Evolutionary conservation across 2,113 vertebrate genomes (phyloP), one percentile per base, ranked within the genome.

Genomic region (Proterorhinus semilunaris): DNA sequence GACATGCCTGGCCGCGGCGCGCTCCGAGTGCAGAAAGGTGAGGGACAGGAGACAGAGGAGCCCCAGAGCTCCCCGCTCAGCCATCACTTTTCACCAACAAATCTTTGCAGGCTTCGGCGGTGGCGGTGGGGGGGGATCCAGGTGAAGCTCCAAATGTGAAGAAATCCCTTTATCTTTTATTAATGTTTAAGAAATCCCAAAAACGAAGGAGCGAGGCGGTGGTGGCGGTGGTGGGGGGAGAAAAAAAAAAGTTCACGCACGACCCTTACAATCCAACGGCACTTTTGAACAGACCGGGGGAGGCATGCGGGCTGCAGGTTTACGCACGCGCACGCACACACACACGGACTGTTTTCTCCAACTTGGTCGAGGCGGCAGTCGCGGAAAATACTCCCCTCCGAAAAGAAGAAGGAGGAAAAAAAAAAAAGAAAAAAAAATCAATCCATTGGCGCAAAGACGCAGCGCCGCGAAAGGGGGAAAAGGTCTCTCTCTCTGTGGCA

Each of bases 1-100:
- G 83, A 86, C 89, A 88, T 91, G 91, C 78, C 81, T 91, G 10
- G 90, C 89, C 43, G 81, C 83, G 71, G 81, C 71, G 80, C 75
- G 81, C 68, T 86, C 72, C 68, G 90, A 69, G 86, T 6, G 73
- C 72, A 91, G 84, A 77, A 86, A 91, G 90, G 86, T 91, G 91
- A 94, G 90, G 80, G 89, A 92, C 82, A 92, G 88, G 79, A 94
- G 88, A 87, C 89, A 89, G 92, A 93, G 91, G 90, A 92, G 93
- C 88, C 80, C 84, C 86, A 87, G 88, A 80, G 92, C 92, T 92
- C 92, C 92, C 89, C 92, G 92, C 93, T 92, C 92, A 86, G 93
- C 93, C 93, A 94, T 94, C 92, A 91, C 93, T 93, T 93, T 91
- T 86, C 83, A 87, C 84, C 44, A 81, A 88, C 51, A 74, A 89